Evolutionary conservation across 2,888 invertebrate genomes (phyloP), one percentile per base, ranked within the genome.

Genomic region (Ametastegia equiseti): DNA sequence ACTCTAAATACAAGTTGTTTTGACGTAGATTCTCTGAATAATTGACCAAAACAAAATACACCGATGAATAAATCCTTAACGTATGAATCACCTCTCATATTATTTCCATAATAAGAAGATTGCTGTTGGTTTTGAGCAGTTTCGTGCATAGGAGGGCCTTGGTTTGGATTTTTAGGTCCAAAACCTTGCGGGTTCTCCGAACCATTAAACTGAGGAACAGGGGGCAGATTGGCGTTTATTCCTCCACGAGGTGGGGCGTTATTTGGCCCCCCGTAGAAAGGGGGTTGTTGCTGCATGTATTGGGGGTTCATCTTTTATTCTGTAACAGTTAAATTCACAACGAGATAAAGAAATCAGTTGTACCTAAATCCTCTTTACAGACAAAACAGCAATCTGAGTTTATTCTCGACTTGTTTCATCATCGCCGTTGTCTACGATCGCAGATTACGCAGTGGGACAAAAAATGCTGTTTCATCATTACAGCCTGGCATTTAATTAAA

Each of bases 261-360:
- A 73, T 86, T 83, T 71, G 82, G 83, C 65, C 86, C 86, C 80
- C 85, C 82, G 63, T 85, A 86, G 82, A 87, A 86, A 27, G 84
- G 82, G 73, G 86, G 84, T 81, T 85, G 86, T 54, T 89, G 89
- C 78, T 89, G 92, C 87, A 93, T 89, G 85, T 92, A 93, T 83
- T 93, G 93, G 45, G 93, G 92, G 92, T 94, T 93, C 93, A 94
- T 93, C 81, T 83, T 89, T 86, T 84, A 86, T 82, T 83, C 87
- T 87, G 82, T 75, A 86, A 84, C 83, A 82, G 75, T 83, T 50
- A 71, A 80, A 78, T 39, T 39, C 2, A 81, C 47, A 60, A 45
- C 13, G 11, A 63, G 45, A 23, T 6, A 33, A 45, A 50, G 42
- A 30, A 1, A 60, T 30, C 15, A 5, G 13, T 60, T 30, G 13